These are phyloP conservation scores for Planococcus citri DNA, from an alignment of 1,140 invertebrate genomes.

Conservation along the genomic window DNA sequence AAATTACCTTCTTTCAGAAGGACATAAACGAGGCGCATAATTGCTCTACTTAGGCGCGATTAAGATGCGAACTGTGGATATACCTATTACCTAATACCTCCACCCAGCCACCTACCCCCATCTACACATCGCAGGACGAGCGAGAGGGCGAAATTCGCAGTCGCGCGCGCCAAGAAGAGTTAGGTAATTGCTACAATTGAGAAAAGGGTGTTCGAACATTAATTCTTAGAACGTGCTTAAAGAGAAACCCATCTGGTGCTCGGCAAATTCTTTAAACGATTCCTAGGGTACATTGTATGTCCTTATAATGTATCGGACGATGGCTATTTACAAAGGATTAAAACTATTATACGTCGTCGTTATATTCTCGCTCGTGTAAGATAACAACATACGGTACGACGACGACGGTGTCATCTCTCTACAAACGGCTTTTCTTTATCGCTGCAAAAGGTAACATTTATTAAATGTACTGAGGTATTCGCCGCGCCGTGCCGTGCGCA, in stretches of 20 bases:
- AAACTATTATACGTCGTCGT: constrained; percentile 18
- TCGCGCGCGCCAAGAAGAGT: not conserved
- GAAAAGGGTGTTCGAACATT: not conserved
- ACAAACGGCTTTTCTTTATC: constrained; percentile 12
- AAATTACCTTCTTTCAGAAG: not conserved
- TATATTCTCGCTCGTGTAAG: not conserved
- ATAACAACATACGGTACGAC: constrained; percentile 15
- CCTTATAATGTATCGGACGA: constrained; percentile 19
- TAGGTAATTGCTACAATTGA: not conserved
- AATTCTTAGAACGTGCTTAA: constrained; percentile 16
- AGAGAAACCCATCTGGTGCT: constrained; percentile 11
- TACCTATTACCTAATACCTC: no score
- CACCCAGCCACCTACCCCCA: not conserved
- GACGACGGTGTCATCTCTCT: not conserved
- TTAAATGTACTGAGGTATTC: constrained; percentile 16
- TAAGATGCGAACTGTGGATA: constrained; percentile 16
- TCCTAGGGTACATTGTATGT: constrained; percentile 1
- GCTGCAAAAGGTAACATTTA: constrained; percentile 18
- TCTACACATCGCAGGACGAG: not conserved
- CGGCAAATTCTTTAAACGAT: constrained; percentile 19
- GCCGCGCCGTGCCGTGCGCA: not conserved
- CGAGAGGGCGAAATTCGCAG: not conserved
- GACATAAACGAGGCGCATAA: not conserved
- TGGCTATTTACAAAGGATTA: constrained; percentile 20
- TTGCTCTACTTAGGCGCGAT: constrained; percentile 9